Base-by-base conservation (phyloP, 2,113 vertebrate species). In the Formicarius rufipectus region DNA sequence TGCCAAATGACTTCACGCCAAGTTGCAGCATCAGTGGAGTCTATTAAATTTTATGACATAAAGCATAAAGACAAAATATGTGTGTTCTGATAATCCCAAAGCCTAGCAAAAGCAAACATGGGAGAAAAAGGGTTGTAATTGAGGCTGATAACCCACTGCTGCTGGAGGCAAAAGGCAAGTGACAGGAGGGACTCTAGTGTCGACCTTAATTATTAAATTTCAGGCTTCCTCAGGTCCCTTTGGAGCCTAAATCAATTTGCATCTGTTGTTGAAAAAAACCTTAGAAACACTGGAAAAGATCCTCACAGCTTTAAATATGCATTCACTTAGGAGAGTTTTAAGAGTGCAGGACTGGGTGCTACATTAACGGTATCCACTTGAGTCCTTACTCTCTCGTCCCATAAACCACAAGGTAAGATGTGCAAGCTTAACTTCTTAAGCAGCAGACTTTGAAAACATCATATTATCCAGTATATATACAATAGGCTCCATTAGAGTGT, bases 11-110 rank as follows among this genome's bases (percentile, higher is more conserved):
- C 40, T 92, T 90, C 59, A 74, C 0, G 0, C 79, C 59, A 91
- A 86, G 50, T 30, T 60, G 23, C 74, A 67, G 64, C 73, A 63
- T 84, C 73, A 75, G 55, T 84, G 66, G 39, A 58, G 68, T 67
- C 84, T 64, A 84, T 87, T 87, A 72, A 31, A 83, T 95, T 95
- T 89, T 94, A 91, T 92, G 72, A 64, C 58, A 79, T 84, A 91
- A 95, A 89, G 84, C 69, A 67, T 87, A 72, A 90, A 89, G 59
- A 63, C 47, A 90, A 71, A 89, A 66, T 37, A 71, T 6, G 42
- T 18, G 37, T 78, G 44, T 59, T 82, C 91, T 31, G 56, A 89
- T 81, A 81, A 90, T 81, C 73, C 25, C 55, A n/a, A 28, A 72
- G 53, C 74, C 40, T 68, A 67, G 75, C 37, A 79, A 75, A 95